phyloP scores from a whole-genome alignment of 2,113 vertebrate species.

The Eudyptes chrysolophus region DNA sequence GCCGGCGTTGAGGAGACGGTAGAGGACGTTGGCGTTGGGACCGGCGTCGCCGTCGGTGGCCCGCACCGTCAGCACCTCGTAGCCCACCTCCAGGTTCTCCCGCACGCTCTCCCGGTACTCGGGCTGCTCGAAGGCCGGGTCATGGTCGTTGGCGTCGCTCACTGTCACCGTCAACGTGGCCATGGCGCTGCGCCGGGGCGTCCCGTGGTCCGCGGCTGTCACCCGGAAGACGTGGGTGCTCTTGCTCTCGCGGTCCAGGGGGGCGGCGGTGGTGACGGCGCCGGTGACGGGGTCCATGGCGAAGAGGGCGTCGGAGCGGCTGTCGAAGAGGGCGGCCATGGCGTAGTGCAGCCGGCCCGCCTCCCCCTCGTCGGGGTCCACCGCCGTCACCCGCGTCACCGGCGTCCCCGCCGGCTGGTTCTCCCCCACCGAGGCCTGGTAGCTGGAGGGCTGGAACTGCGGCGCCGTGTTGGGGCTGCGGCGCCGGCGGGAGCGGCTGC shows the following conservation, averaged over 20 bases:
- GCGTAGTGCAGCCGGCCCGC: slow-evolving; percentile 86
- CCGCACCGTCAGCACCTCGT: slow-evolving; percentile 92
- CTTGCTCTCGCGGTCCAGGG: slow-evolving; percentile 90
- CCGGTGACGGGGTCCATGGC: slow-evolving; percentile 81
- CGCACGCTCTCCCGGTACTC: slow-evolving; percentile 93
- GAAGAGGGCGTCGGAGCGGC: slow-evolving; percentile 89
- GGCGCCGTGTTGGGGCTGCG: slow-evolving; percentile 86
- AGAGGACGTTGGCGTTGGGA: slow-evolving; percentile 91
- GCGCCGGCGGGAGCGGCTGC: slow-evolving; percentile 49
- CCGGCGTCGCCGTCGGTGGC: slow-evolving; percentile 90
- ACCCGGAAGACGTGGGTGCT: slow-evolving; percentile 92
- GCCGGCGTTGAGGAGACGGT: slow-evolving; percentile 83
- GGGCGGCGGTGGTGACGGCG: slow-evolving; percentile 80
- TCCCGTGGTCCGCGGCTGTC: slow-evolving; percentile 83
- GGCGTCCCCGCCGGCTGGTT: slow-evolving; percentile 84
- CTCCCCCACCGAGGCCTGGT: slow-evolving; percentile 90
- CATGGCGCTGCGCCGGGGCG: slow-evolving; percentile 86
- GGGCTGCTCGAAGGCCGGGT: slow-evolving; percentile 89
- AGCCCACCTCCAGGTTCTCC: slow-evolving; percentile 95
- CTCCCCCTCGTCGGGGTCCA: slow-evolving; percentile 87
- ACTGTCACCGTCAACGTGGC: slow-evolving; percentile 89
- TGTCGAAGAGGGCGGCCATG: slow-evolving; percentile 93
- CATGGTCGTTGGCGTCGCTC: slow-evolving; percentile 89
- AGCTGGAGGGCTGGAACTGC: slow-evolving; percentile 93
- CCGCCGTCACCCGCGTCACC: slow-evolving; percentile 82